Evolutionary conservation across 2,113 vertebrate genomes (phyloP).

Genomic region (Brevimyrus niger): DNA sequence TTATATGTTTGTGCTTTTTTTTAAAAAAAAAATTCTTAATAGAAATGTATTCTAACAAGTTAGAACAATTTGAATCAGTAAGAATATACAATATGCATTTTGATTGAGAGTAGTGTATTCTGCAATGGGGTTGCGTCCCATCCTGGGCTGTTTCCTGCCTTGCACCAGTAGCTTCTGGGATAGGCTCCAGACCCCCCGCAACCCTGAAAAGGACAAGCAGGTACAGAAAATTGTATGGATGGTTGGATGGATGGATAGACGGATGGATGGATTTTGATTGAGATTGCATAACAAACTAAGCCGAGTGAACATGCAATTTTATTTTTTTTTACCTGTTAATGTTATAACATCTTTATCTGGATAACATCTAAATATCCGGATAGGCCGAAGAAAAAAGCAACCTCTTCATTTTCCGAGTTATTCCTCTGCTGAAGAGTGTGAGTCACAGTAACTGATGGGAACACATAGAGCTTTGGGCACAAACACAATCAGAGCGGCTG

Average conservation of each 20-base stretch:
- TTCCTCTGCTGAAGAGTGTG: conserved; percentile 9
- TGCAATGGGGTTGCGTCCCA: background rate
- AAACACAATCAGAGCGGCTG: background rate
- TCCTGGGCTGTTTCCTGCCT: background rate
- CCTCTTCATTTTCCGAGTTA: background rate
- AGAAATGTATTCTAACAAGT: background rate
- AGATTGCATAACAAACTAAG: background rate
- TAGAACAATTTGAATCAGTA: background rate
- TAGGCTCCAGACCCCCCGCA: background rate
- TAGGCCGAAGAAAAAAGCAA: background rate
- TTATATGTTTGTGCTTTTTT: background rate
- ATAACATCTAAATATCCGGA: background rate
- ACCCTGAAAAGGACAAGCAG: background rate
- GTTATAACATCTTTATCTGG: background rate
- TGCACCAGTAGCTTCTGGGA: background rate
- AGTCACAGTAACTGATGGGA: background rate
- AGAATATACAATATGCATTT: background rate
- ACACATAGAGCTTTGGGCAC: background rate
- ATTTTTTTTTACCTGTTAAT: background rate
- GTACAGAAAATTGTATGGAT: background rate
- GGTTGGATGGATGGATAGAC: background rate
- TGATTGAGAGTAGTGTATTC: background rate
- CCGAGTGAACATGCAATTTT: background rate
- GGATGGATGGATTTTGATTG: background rate
- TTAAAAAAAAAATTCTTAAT: background rate